Percentiles rank a stretch among this genome's conserved stretches.
phyloP scores from a whole-genome alignment of 2,797 vertebrate genomes.

The Myiotriccus ornatus region DNA sequence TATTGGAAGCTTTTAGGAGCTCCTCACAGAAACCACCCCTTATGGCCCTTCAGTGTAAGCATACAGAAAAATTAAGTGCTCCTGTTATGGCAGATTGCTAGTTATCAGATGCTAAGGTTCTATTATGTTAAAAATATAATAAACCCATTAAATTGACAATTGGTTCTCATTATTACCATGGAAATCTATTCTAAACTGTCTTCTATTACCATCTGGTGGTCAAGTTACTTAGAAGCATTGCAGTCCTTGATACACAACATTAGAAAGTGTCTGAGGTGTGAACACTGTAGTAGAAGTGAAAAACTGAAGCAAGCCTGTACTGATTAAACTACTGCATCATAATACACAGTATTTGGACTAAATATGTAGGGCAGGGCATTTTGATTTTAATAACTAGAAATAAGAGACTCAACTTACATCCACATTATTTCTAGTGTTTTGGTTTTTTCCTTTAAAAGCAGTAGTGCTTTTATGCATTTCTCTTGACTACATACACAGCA shows the following conservation, averaged over 20 bases:
- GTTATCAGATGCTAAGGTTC: not conserved
- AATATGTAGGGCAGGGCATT: not conserved
- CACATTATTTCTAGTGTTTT: not conserved
- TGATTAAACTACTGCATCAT: not conserved
- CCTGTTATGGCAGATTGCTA: not conserved
- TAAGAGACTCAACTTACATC: not conserved
- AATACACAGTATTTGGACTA: not conserved
- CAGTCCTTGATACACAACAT: not conserved
- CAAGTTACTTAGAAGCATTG: not conserved
- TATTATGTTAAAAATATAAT: not conserved
- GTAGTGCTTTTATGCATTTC: not conserved
- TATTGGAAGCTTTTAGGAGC: not conserved
- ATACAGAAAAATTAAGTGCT: not conserved
- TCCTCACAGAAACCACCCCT: not conserved
- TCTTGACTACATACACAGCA: not conserved
- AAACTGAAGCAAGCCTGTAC: not conserved
- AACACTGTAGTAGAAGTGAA: not conserved
- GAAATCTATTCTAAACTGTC: not conserved
- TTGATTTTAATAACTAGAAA: not conserved
- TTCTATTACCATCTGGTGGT: conserved; percentile 57
- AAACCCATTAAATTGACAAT: not conserved
- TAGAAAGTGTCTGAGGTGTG: not conserved
- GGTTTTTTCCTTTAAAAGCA: not conserved
- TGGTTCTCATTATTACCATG: not conserved
- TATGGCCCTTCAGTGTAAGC: not conserved